A percentile compares a stretch with the other conserved stretches of the same genome.
Evolutionary conservation across 2,113 vertebrate genomes (phyloP).

Genomic region (Pygoscelis antarcticus): DNA sequence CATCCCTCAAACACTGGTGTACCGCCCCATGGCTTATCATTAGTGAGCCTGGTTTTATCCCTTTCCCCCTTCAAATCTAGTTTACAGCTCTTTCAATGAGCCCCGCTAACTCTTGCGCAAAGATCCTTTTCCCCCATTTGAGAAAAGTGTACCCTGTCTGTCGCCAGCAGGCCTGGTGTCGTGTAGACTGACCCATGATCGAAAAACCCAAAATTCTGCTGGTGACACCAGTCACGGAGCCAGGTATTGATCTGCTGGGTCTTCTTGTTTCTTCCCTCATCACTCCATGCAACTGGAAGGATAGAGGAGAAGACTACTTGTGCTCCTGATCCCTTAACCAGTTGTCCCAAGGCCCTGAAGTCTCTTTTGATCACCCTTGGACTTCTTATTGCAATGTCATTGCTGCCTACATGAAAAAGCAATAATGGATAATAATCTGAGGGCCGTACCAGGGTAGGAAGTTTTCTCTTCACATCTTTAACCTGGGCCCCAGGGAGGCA

Average conservation of each 20-base stretch:
- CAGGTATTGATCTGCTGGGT: neutral
- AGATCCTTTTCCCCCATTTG: neutral
- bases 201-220: neutral
- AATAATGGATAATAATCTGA: neutral
- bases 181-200: neutral
- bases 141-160: neutral
- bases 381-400: neutral
- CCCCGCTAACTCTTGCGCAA: neutral
- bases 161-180: neutral
- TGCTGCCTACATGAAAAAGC: neutral
- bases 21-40: neutral
- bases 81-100: neutral
- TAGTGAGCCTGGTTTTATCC: neutral
- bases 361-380: neutral
- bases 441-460: neutral
- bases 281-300: neutral
- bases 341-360: neutral
- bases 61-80: neutral
- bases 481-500: neutral
- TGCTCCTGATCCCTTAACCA: neutral
- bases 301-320: neutral
- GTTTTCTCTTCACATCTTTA: neutral
- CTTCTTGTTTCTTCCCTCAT: neutral
- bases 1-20: neutral
- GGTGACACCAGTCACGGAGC: neutral